A percentile compares a stretch with the other conserved stretches of the same genome.
phyloP scores from a whole-genome alignment of 2,797 vertebrate genomes.

The Epinephelus awoara region DNA sequence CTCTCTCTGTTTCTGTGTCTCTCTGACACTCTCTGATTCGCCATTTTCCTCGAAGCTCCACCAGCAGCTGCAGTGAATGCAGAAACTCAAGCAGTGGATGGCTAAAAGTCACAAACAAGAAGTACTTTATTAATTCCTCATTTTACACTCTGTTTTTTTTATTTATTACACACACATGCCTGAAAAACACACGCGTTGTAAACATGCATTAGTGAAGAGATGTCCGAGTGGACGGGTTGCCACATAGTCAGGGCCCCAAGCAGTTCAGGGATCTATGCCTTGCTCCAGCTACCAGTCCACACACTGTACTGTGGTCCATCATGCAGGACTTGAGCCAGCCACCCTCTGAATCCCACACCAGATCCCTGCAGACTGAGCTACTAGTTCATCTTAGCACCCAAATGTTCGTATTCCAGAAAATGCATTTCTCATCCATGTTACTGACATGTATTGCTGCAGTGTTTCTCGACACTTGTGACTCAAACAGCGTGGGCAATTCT shows the following conservation, averaged over 20 bases:
- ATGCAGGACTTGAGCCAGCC: no score
- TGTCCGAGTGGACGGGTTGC: neutral
- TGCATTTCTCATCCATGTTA: no score
- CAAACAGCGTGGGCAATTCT: no score
- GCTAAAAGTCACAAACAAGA: neutral
- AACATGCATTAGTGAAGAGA: neutral
- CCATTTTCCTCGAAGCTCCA: constrained; percentile 41
- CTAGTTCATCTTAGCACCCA: no score
- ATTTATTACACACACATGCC: neutral
- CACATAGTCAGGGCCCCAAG: neutral
- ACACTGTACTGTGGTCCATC: no score
- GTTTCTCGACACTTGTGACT: no score
- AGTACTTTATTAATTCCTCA: neutral
- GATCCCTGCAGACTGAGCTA: no score
- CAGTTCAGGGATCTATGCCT: neutral
- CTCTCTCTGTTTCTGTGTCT: constrained; percentile 44
- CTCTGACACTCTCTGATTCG: constrained; percentile 34
- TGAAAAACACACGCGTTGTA: neutral
- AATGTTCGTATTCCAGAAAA: no score
- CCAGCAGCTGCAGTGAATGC: constrained; percentile 26
- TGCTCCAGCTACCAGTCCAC: no score
- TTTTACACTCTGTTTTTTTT: neutral
- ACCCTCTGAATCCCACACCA: no score
- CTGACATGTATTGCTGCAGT: no score
- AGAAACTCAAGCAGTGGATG: neutral